Conservation (phyloP, 1,140 invertebrate species). For the Drosophila eugracilis region DNA sequence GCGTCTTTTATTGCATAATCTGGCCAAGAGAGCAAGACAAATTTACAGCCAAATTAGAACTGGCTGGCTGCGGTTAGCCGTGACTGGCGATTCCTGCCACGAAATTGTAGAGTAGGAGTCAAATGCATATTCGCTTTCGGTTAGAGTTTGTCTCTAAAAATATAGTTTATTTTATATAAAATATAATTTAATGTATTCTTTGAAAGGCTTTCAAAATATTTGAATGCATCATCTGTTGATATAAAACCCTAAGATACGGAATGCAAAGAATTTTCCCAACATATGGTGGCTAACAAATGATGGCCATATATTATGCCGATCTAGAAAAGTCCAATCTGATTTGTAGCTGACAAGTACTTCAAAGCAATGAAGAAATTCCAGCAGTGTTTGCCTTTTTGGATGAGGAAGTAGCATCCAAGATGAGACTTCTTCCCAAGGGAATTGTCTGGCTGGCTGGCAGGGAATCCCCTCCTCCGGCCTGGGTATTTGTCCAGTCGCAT, state of each 20-base stretch:
- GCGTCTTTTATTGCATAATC: slow-evolving; percentile 78
- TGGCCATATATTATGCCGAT: slow-evolving; percentile 43
- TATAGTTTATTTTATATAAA: not conserved
- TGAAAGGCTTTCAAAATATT: not conserved
- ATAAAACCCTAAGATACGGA: not conserved
- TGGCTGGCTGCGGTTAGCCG: slow-evolving; percentile 66
- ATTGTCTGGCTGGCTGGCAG: slow-evolving; percentile 8
- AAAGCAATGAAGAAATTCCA: slow-evolving; percentile 37
- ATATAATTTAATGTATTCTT: not conserved
- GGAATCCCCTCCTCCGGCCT: slow-evolving; percentile 22
- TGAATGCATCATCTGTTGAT: not conserved
- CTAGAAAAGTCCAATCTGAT: slow-evolving; percentile 39
- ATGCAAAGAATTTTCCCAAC: slow-evolving; percentile 6
- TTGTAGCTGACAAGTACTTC: slow-evolving; percentile 49
- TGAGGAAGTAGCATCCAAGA: slow-evolving; percentile 19
- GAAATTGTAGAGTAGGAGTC: not conserved
- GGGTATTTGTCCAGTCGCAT: slow-evolving; percentile 52
- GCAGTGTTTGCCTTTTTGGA: slow-evolving; percentile 35
- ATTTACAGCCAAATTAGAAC: slow-evolving; percentile 80
- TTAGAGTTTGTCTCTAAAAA: not conserved
- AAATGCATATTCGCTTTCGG: slow-evolving; percentile 4
- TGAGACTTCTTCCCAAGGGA: slow-evolving; percentile 13
- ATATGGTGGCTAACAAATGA: slow-evolving; percentile 1
- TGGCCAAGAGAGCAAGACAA: slow-evolving; percentile 70
- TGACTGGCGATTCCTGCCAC: slow-evolving; percentile 59